Conservation (phyloP, 2,888 invertebrate genomes). For the Pharmacophagus antenor region DNA sequence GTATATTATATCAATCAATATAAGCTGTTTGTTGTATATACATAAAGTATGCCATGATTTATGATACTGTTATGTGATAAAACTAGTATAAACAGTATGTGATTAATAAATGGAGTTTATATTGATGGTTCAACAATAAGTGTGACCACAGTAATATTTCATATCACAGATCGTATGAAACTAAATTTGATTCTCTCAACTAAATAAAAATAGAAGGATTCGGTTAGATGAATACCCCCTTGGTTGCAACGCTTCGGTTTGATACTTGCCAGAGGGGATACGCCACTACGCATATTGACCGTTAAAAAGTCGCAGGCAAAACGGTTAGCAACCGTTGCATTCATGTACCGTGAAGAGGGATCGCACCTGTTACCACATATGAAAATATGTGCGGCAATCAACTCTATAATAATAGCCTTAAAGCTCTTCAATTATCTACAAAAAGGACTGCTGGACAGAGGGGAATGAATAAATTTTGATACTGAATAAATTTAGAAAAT, state of each 20-base stretch:
- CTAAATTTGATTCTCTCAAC: too few species aligned
- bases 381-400: conserved; percentile 25
- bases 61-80: too few species aligned
- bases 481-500: not conserved
- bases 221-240: too few species aligned
- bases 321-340: conserved; percentile 67
- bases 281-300: conserved; percentile 36
- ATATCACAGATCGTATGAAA: too few species aligned
- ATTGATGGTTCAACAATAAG: too few species aligned
- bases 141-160: too few species aligned
- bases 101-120: not conserved
- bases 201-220: too few species aligned
- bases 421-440: not conserved
- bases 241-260: conserved; percentile 18
- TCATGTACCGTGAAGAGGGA: conserved; percentile 64
- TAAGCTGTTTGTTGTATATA: too few species aligned
- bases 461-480: not conserved
- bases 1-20: too few species aligned
- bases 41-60: too few species aligned
- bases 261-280: conserved; percentile 24
- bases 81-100: too few species aligned
- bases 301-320: conserved; percentile 45
- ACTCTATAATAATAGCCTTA: conserved; percentile 26
- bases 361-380: conserved; percentile 55
- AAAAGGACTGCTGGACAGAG: conserved; percentile 9